Base-by-base conservation (phyloP, 2,797 vertebrate species). In the Mastacembelus armatus region DNA sequence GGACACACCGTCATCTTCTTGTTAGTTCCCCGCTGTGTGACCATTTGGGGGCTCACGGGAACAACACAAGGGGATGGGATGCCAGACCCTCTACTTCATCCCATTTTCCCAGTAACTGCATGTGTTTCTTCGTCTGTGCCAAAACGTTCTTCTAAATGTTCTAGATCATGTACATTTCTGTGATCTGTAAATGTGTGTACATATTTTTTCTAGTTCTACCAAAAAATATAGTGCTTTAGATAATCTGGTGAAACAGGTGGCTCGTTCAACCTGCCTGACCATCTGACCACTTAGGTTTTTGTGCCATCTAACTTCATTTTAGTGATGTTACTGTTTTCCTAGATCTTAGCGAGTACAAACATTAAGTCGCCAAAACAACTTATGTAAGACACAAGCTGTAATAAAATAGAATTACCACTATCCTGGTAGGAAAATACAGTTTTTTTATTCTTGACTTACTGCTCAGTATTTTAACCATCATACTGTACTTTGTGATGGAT, bases 1-100 rank as follows among this genome's bases (percentile, higher is more conserved):
- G 58, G 85, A 55, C 57, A 45, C 48, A 64, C 64, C 75, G 66
- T 70, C 78, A 72, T 71, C 67, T 50, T 58, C 75, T 80, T 76
- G 74, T 80, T 80, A 68, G 64, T 58, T 58, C 55, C 69, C 78
- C 22, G 44, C 51, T 3, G 26, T 65, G 71, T 4, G 5, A 3
- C 71, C 67, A 73, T 86, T 86, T 81, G 75, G 58, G 39, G 22
- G 22, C 55, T 48, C 24, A 42, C 40, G 59, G 35, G 15, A 66
- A 52, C 4, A 48, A 47, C 40, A 59, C 36, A 35, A 16, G 18
- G 42, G 56, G 64, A 16, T 50, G 65, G 24, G 44, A 50, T 0
- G 1, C 26, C n/a, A n/a, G n/a, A n/a, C n/a, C n/a, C n/a, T n/a
- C n/a, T n/a, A n/a, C n/a, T n/a, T n/a, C n/a, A n/a, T n/a, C n/a